These are phyloP conservation scores for Heliconius cydno DNA, from an alignment of 2,888 invertebrate species.

Conservation along the genomic window DNA sequence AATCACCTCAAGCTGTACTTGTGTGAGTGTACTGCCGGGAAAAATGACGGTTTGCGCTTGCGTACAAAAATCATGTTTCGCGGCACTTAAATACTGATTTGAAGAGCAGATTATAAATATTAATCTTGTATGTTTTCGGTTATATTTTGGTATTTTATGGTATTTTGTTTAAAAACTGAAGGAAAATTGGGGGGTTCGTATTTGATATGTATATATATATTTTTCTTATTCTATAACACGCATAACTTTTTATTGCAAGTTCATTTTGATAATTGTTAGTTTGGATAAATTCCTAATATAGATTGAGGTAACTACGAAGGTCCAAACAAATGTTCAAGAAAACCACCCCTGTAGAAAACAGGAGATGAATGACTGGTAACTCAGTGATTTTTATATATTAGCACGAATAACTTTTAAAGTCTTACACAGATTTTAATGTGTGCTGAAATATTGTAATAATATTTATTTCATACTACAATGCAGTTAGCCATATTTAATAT, in stretches of 20 bases:
- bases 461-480: not conserved
- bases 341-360: no score
- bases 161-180: not conserved
- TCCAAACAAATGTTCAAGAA: no score
- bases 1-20: conserved; percentile 61
- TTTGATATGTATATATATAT: not conserved
- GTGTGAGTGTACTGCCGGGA: conserved; percentile 63
- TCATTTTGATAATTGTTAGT: no score
- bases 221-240: not conserved
- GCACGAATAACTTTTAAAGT: not conserved
- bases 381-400: no score
- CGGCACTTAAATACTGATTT: conserved; percentile 67
- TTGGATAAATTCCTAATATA: no score
- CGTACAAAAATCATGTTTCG: conserved; percentile 65
- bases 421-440: no score
- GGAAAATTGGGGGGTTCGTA: rapidly evolving
- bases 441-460: no score
- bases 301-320: no score
- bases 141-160: not conserved
- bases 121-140: conserved; percentile 17
- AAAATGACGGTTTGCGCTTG: conserved; percentile 62
- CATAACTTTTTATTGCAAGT: not conserved
- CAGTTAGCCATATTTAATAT: not conserved
- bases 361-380: no score
- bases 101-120: conserved; percentile 49